A percentile compares a stretch with the other conserved stretches of the same genome.
Evolutionary conservation across 2,888 invertebrate genomes (phyloP).

Genomic region (Dusona sp.): DNA sequence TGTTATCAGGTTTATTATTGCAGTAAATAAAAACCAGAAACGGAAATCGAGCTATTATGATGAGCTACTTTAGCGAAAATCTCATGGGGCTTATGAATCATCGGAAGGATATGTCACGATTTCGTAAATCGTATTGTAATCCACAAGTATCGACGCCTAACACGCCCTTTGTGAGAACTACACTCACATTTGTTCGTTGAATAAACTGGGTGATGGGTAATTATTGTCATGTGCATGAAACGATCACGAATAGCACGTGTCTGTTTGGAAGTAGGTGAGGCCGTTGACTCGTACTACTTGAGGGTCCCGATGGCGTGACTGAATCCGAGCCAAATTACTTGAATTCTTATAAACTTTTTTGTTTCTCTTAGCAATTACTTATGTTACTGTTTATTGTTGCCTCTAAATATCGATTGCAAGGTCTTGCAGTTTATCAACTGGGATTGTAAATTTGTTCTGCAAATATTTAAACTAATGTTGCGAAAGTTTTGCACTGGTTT

Average conservation of each 20-base stretch:
- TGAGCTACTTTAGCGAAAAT: not conserved
- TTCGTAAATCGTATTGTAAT: slow-evolving; percentile 70
- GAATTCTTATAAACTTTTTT: not conserved
- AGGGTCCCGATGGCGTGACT: not conserved
- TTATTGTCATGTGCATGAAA: slow-evolving; percentile 20
- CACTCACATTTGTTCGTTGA: slow-evolving; percentile 25
- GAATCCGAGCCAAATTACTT: not conserved
- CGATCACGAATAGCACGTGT: slow-evolving; percentile 44
- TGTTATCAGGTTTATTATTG: not conserved
- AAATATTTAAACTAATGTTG: not conserved
- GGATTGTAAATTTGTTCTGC: not conserved
- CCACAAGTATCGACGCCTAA: slow-evolving; percentile 66
- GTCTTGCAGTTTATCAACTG: not conserved
- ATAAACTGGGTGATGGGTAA: slow-evolving; percentile 28
- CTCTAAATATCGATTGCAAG: not conserved
- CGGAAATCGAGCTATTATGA: not conserved
- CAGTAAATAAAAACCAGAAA: not conserved
- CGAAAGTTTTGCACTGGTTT: slow-evolving; percentile 8
- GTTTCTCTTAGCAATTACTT: not conserved
- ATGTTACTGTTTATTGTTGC: not conserved
- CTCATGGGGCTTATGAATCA: slow-evolving; percentile 7
- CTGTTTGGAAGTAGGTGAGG: slow-evolving; percentile 52
- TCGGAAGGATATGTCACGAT: slow-evolving; percentile 66
- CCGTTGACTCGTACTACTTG: slow-evolving; percentile 43
- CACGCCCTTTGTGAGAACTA: slow-evolving; percentile 67